These are phyloP conservation scores for Drosophila yakuba DNA, from an alignment of 1,140 invertebrate genomes.

Conservation along the genomic window DNA sequence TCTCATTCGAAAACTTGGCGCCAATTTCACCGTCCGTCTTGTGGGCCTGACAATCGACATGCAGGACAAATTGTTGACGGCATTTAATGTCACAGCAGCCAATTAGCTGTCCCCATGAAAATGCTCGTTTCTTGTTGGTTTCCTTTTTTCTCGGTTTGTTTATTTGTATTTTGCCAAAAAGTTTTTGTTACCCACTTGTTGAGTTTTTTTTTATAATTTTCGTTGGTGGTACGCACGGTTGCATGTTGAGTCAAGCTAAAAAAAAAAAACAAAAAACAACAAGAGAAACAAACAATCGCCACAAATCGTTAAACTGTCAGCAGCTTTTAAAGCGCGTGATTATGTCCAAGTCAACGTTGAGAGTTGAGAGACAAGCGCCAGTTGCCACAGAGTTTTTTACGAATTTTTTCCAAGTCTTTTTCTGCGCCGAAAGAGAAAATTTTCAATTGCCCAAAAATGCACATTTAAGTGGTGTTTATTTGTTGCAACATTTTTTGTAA, in stretches of 20 bases:
- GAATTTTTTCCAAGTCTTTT: constrained; percentile 3
- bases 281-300: constrained; percentile 73
- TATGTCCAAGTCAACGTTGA: constrained; percentile 69
- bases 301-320: constrained; percentile 84
- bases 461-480: constrained; percentile 49
- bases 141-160: constrained; percentile 14
- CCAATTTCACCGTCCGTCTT: constrained; percentile 70
- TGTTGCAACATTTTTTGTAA: constrained; percentile 34
- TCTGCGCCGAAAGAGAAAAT: constrained; percentile 58
- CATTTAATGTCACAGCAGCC: constrained; percentile 82
- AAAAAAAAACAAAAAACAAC: constrained; percentile 13
- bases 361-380: constrained; percentile 51
- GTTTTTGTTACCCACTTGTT: constrained; percentile 38
- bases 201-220: constrained; percentile 42
- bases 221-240: constrained; percentile 68
- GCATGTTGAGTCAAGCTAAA: constrained; percentile 57
- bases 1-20: constrained; percentile 52
- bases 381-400: constrained; percentile 41
- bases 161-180: constrained; percentile 42
- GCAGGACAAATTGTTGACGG: constrained; percentile 82
- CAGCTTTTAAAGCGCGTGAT: constrained; percentile 80
- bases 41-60: constrained; percentile 73
- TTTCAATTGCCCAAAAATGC: constrained; percentile 71
- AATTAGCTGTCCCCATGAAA: constrained; percentile 81
- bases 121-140: constrained; percentile 64